These are phyloP conservation scores for Periophthalmus modestus DNA, from an alignment of 2,113 vertebrate species.

Conservation along the genomic window DNA sequence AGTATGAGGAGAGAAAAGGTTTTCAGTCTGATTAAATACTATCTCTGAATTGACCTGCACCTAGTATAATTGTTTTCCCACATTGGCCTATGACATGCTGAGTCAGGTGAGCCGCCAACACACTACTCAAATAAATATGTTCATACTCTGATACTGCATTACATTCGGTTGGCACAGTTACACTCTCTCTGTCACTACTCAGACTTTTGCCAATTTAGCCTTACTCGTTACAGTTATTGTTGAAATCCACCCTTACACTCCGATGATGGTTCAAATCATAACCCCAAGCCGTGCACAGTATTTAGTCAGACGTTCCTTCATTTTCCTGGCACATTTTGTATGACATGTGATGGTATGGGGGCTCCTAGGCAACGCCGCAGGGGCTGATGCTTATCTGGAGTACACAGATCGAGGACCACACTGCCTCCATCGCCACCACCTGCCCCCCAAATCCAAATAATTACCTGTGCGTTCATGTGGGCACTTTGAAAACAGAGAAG, in stretches of 20 bases:
- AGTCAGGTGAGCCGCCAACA: neutral
- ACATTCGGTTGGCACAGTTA: neutral
- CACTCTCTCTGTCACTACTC: neutral
- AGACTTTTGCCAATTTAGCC: neutral
- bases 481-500: slow-evolving; percentile 41
- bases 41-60: neutral
- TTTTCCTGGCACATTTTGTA: slow-evolving; percentile 8
- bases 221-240: neutral
- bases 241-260: slow-evolving; percentile 23
- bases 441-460: slow-evolving; percentile 75
- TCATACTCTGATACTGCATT: neutral
- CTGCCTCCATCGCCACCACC: slow-evolving; percentile 70
- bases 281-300: slow-evolving; percentile 36
- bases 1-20: neutral
- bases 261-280: slow-evolving; percentile 28
- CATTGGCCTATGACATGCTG: neutral
- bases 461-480: slow-evolving; percentile 59
- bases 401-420: slow-evolving; percentile 61
- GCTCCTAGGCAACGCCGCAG: slow-evolving; percentile 42
- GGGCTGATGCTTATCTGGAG: slow-evolving; percentile 70
- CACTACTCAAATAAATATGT: neutral
- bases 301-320: slow-evolving; percentile 14
- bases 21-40: neutral
- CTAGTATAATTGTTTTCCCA: neutral
- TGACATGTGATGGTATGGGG: slow-evolving; percentile 52